Evolutionary conservation across 2,797 vertebrate genomes (phyloP), one percentile per base, ranked within the genome.

Genomic region (Eidolon dupreanum): DNA sequence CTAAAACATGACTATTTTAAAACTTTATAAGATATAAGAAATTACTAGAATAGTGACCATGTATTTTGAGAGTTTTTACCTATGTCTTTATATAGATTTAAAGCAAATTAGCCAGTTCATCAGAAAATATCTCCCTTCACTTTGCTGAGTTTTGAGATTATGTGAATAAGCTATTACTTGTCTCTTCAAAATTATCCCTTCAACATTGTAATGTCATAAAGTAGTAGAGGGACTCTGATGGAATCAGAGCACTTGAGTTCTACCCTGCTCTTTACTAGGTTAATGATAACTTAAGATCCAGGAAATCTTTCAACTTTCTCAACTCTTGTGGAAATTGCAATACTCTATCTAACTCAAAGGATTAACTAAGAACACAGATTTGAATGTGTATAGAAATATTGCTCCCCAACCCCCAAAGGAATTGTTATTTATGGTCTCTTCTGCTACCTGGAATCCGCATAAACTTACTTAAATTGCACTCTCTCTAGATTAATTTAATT

Each of bases 91-190:
- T 20, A 41, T 20, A 81, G 33, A 66, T 65, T 22, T 90, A 83
- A 86, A 74, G 33, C 9, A 57, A 90, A 74, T 12, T 65, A 61
- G 61, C 5, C 79, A 74, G 17, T 51, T 92, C 12, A 36, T 88
- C 16, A 41, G 33, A 75, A 93, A 82, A 61, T 63, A 20, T 71
- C 41, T 65, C 41, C 7, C 8, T 89, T n/a, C 31, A 36, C 16
- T 93, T 79, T 41, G 13, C 77, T 92, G 61, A 74, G n/a, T 61
- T 94, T 93, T 31, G 75, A 91, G 59, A 66, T 94, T 88, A 71
- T 82, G 26, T 84, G 77, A 88, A 82, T 84, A 24, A 94, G 11
- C 8, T 57, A 26, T 36, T 93, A 28, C 16, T 79, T 92, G 6
- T 36, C 74, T 61, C 38, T 85, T 79, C 88, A 51, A 68, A 95